Percentiles rank a stretch among this genome's conserved stretches.
These are phyloP conservation scores for Phymorhynchus buccinoides DNA, from an alignment of 1,140 invertebrate genomes.

Conservation along the genomic window DNA sequence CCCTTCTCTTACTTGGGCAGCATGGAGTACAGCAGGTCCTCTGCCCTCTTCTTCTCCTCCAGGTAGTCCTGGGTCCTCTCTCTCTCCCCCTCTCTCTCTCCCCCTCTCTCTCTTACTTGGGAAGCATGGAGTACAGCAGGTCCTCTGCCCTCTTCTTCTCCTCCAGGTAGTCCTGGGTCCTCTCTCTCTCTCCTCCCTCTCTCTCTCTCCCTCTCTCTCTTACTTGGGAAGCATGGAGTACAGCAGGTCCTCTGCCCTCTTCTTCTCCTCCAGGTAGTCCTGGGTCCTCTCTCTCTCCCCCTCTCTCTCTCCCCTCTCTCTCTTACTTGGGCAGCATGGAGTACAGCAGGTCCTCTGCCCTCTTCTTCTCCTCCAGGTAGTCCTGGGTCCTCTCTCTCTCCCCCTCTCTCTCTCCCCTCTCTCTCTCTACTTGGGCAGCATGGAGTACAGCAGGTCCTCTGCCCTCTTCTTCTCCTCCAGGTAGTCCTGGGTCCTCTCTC, in stretches of 20 bases:
- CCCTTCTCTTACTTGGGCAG: constrained; percentile 84
- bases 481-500: constrained; percentile 96
- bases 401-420: background rate
- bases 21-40: constrained; percentile 94
- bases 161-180: constrained; percentile 96
- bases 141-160: constrained; percentile 98
- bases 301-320: background rate
- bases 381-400: constrained; percentile 97
- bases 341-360: constrained; percentile 95
- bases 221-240: constrained; percentile 95
- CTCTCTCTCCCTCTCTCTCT: background rate
- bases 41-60: constrained; percentile 96
- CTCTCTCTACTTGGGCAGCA: constrained; percentile 87
- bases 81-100: background rate
- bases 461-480: constrained; percentile 97
- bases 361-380: constrained; percentile 96
- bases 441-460: constrained; percentile 93
- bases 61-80: constrained; percentile 96
- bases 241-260: constrained; percentile 94
- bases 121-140: constrained; percentile 92
- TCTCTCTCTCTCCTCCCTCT: constrained; percentile 80
- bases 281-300: constrained; percentile 92
- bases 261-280: constrained; percentile 97
- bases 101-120: constrained; percentile 79
- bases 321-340: constrained; percentile 90